Percentiles rank a stretch among this genome's conserved stretches.
phyloP scores from a whole-genome alignment of 2,888 invertebrate species.

The Thymelicus lineola region DNA sequence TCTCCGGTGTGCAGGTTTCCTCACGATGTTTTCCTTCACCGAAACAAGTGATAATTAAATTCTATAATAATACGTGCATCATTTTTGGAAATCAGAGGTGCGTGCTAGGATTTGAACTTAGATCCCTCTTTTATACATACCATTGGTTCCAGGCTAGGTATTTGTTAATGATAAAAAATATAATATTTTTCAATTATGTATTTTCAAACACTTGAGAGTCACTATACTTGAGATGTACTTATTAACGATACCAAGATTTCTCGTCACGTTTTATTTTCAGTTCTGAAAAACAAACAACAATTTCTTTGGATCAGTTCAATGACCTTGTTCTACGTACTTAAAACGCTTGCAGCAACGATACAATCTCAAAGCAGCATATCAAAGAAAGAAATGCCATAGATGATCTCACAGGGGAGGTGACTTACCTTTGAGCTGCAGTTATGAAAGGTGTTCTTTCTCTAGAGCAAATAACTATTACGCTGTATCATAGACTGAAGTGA shows the following conservation, averaged over 20 bases:
- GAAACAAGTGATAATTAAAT: no score
- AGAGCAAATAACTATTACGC: conserved; percentile 2
- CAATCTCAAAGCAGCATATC: conserved; percentile 2
- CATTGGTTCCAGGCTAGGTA: no score
- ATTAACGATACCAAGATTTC: background rate
- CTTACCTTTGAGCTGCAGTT: background rate
- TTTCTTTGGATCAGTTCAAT: background rate
- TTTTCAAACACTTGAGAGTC: background rate
- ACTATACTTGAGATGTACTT: no score
- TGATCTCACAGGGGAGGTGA: background rate
- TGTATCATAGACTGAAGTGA: no score
- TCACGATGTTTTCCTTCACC: no score
- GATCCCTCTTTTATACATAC: no score
- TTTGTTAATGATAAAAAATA: no score
- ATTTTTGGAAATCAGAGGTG: no score
- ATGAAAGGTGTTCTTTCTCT: conserved; percentile 4
- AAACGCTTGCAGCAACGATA: background rate
- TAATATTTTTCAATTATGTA: no score
- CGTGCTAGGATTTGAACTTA: no score
- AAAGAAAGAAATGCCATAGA: conserved; percentile 10
- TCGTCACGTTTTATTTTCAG: background rate
- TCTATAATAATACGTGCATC: no score
- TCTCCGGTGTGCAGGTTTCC: no score
- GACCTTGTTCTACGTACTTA: background rate
- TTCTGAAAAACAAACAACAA: background rate